Base-by-base conservation (phyloP, 2,797 vertebrate species). In the Etheostoma nigrum region DNA sequence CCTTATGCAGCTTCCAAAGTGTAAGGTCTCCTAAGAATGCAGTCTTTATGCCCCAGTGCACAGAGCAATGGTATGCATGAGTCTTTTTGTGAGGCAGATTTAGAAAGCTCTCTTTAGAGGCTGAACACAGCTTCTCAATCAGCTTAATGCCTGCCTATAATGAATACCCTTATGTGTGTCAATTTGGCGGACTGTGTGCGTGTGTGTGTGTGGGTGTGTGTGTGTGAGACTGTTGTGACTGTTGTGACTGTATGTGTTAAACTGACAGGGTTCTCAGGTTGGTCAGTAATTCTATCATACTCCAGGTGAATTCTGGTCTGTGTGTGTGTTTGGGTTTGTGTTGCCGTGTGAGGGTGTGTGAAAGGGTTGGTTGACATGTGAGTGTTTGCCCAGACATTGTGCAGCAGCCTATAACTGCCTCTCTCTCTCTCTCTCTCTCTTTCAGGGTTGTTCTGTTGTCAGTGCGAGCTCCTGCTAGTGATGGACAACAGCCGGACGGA, bases 11-110 rank as follows among this genome's bases (percentile, higher is more conserved):
- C 81, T 89, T 65, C 47, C 86, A 89, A 93, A 90, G 83, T 87
- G 88, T 92, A 87, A 71, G 78, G 76, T 88, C 66, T 87, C 80
- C 86, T 90, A 90, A 94, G 93, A 94, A 93, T 91, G 90, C 84
- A 53, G 83, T 81, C 90, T 94, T 92, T 93, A 93, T 92, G 90
- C 86, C 88, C 85, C 88, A 88, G 91, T 58, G 91, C 92, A 89
- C 84, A 68, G 86, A 92, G 86, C 91, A 87, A 66, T 94, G 94
- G 93, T 94, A 95, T 95, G 94, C 89, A 86, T 72, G 87, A 90
- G 91, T 85, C 87, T 94, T 95, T 95, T 94, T 93, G 93, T 94
- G 89, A 90, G 90, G 92, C 91, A 94, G 94, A 93, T 95, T 95
- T 93, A 94, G 91, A 96, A 94, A 95, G 91, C 90, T 87, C 89